These are phyloP conservation scores for Misgurnus mizolepis DNA, from an alignment of 2,113 vertebrate genomes.

Conservation along the genomic window DNA sequence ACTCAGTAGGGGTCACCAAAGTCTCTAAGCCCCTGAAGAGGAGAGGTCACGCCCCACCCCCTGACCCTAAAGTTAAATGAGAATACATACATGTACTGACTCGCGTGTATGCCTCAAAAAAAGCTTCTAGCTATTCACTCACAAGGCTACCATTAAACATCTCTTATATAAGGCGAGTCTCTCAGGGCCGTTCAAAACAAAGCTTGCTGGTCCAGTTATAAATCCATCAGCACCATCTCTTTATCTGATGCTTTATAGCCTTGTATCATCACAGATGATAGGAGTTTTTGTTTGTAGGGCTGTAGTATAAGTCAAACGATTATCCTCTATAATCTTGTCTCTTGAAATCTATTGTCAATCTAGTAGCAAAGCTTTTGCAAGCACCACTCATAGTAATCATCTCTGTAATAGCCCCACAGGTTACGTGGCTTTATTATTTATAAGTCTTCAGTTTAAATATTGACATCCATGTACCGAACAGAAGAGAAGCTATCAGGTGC, in stretches of 20 bases:
- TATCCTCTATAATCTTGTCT: too few species aligned
- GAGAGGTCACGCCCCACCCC: not conserved
- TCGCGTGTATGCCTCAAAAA: not conserved
- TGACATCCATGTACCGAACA: not conserved
- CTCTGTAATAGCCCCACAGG: not conserved
- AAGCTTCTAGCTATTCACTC: not conserved
- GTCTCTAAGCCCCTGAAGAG: constrained; percentile 34
- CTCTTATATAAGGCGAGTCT: too few species aligned
- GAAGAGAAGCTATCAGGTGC: not conserved
- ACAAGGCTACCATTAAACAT: too few species aligned
- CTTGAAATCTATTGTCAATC: too few species aligned
- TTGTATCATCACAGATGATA: too few species aligned
- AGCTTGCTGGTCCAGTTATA: too few species aligned
- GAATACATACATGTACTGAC: not conserved
- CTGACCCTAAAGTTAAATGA: not conserved
- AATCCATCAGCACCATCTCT: too few species aligned
- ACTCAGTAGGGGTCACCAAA: constrained; percentile 18
- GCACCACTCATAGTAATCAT: not conserved
- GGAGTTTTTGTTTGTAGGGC: too few species aligned
- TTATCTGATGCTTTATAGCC: too few species aligned
- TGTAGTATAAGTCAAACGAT: too few species aligned
- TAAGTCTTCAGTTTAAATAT: not conserved
- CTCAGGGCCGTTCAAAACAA: too few species aligned
- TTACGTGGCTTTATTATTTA: not conserved
- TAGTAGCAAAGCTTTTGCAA: not conserved